A percentile compares a stretch with the other conserved stretches of the same genome.
phyloP scores from a whole-genome alignment of 2,888 invertebrate species.

The Caradrina clavipalpis region DNA sequence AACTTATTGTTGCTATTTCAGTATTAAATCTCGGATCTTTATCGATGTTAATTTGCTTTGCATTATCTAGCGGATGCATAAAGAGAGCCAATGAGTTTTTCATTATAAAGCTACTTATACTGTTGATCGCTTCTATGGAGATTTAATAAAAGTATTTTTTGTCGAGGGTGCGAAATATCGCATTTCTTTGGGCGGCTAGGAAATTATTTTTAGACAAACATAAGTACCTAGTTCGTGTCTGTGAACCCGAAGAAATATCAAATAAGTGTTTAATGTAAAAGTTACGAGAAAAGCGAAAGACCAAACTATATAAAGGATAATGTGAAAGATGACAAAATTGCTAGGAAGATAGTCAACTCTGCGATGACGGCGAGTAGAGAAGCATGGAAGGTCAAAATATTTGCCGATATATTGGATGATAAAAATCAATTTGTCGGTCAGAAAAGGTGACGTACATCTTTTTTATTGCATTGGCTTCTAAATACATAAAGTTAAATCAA shows the following conservation, averaged over 20 bases:
- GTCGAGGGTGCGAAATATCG: background rate
- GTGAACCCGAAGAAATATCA: too few relatives aligned
- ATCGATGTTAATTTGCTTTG: slow-evolving; percentile 53
- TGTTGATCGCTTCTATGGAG: background rate
- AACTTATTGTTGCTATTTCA: slow-evolving; percentile 55
- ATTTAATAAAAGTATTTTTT: background rate
- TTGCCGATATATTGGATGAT: too few relatives aligned
- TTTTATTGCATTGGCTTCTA: too few relatives aligned
- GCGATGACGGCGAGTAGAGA: too few relatives aligned
- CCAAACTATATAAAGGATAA: too few relatives aligned
- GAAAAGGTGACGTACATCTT: too few relatives aligned
- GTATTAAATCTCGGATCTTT: slow-evolving; percentile 59
- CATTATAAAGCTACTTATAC: slow-evolving; percentile 23
- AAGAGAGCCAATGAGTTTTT: slow-evolving; percentile 20
- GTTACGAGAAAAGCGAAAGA: too few relatives aligned
- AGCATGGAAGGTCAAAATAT: too few relatives aligned
- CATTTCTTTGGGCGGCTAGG: background rate
- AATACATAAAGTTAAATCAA: too few relatives aligned
- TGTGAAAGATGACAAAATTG: too few relatives aligned
- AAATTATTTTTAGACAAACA: background rate
- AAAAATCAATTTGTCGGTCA: too few relatives aligned
- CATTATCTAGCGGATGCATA: slow-evolving; percentile 50
- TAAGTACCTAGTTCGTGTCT: background rate
- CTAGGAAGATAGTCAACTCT: too few relatives aligned
- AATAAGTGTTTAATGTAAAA: background rate